Base-by-base conservation (phyloP, 2,888 invertebrate genomes). In the Chrysolina oricalcia region DNA sequence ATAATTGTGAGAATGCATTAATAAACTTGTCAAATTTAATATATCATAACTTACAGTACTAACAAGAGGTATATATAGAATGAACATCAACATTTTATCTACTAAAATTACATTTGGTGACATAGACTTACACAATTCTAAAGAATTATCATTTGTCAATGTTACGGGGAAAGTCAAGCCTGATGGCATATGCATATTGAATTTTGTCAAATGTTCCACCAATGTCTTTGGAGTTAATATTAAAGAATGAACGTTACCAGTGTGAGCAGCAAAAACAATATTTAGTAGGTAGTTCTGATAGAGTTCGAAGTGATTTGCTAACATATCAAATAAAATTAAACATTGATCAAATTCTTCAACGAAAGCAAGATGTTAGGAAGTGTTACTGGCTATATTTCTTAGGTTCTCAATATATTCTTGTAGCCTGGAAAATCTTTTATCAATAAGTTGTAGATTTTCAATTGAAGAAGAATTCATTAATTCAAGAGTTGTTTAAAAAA, bases 1-100 rank as follows among this genome's bases (percentile, higher is more conserved):
- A 48, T 48, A 8, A 17, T 48, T 9, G 9, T 9, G n/a, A 48
- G 17, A 17, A 17, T 48, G 48, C 17, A 48, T 48, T 9, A 17
- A 17, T 48, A 17, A 17, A 48, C 17, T 48, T 8, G 48, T 48
- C 48, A 48, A 17, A 8, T 8, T 48, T 48, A 48, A 9, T n/a
- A 48, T 48, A n/a, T n/a, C n/a, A 46, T 46, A 46, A 46, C n/a
- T n/a, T n/a, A 46, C 46, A 46, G 5, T 46, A 46, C 48, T 48
- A n/a, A 48, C 48, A 48, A 48, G 48, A 48, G 48, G 48, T 17
- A 48, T 48, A 17, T 48, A 17, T 48, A 9, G 17, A 48, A 48
- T 48, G 17, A 48, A 48, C 48, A 48, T 17, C 9, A 48, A 17
- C 6, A 5, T 48, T 17, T 48, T 48, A 17, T 48, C 48, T 17